phyloP scores from a whole-genome alignment of 2,113 vertebrate species.

The Semnopithecus entellus region DNA sequence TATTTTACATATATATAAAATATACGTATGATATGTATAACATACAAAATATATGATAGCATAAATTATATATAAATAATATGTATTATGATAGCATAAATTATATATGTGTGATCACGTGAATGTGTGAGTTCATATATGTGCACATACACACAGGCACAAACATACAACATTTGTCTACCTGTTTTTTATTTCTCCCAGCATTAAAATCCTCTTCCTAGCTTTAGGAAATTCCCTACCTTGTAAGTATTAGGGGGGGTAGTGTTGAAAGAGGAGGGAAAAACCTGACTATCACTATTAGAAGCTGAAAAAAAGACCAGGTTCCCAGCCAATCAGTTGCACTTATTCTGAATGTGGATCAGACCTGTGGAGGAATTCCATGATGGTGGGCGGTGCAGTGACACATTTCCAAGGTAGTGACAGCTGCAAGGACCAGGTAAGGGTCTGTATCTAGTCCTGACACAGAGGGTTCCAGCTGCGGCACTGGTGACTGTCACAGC shows the following conservation, averaged over 20 bases:
- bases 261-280: not conserved
- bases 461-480: fast-evolving
- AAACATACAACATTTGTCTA: not conserved
- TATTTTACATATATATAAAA: not conserved
- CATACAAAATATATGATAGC: no score
- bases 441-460: fast-evolving
- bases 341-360: not conserved
- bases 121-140: not conserved
- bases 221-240: not conserved
- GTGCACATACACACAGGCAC: not conserved
- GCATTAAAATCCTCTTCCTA: no score
- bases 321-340: fast-evolving
- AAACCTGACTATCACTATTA: not conserved
- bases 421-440: not conserved
- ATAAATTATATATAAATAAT: not conserved
- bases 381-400: not conserved
- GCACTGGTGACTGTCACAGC: not conserved
- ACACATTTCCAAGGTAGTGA: not conserved
- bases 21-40: no score
- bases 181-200: not conserved
- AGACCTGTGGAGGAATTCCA: not conserved
- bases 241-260: no score
- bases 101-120: no score
- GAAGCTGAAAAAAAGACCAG: not conserved
- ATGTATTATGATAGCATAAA: not conserved